A percentile compares a stretch with the other conserved stretches of the same genome.
Evolutionary conservation across 1,140 invertebrate species (phyloP).

Genomic region (Dendrolimus punctatus): DNA sequence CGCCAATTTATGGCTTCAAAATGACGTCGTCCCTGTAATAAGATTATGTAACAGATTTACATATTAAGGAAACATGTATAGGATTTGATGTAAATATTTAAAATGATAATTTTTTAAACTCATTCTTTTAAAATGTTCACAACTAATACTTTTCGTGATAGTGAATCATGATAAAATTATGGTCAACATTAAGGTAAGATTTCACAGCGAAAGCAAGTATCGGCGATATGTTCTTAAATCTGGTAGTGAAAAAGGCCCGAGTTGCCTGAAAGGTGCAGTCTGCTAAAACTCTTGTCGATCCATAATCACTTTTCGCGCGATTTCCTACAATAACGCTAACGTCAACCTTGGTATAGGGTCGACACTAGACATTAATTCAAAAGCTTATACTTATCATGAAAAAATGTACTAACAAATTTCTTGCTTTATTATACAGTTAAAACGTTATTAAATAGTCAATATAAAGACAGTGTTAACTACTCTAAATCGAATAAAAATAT

Average conservation of each 20-base stretch:
- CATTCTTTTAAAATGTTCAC: too few species aligned
- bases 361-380: background rate
- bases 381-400: background rate
- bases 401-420: background rate
- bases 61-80: constrained; percentile 17
- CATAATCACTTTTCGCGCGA: constrained; percentile 60
- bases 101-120: too few species aligned
- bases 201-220: too few species aligned
- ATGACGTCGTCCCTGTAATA: constrained; percentile 40
- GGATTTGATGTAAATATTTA: too few species aligned
- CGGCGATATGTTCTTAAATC: too few species aligned
- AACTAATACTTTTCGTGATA: too few species aligned
- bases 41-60: constrained; percentile 18
- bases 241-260: constrained; percentile 5
- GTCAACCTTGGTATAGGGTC: constrained; percentile 33
- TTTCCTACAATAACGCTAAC: constrained; percentile 50
- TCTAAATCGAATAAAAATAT: too few species aligned
- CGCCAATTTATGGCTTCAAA: constrained; percentile 57
- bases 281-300: constrained; percentile 54
- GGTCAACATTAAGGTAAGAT: too few species aligned
- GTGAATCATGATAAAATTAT: too few species aligned
- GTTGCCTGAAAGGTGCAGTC: constrained; percentile 18
- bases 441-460: too few species aligned
- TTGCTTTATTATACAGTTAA: background rate
- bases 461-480: too few species aligned